phyloP scores from a whole-genome alignment of 2,797 vertebrate genomes.

The Geotrypetes seraphini region DNA sequence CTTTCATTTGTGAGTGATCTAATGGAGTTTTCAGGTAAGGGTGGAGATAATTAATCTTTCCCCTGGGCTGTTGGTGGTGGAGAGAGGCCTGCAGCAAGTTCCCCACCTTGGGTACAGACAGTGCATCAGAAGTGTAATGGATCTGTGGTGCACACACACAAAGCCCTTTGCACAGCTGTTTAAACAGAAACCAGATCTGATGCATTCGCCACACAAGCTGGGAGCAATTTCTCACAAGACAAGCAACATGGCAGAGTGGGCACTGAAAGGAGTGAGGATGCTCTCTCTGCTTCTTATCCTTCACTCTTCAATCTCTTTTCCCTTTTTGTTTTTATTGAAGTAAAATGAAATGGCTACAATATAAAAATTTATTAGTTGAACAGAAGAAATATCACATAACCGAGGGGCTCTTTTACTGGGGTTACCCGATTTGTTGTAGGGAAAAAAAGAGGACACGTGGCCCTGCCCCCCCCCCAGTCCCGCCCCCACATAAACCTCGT shows the following conservation, averaged over 20 bases:
- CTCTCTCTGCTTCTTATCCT: no score
- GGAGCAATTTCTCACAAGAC: not conserved
- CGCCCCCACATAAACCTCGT: no score
- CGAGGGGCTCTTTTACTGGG: no score
- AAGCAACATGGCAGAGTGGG: not conserved
- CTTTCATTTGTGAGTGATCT: conserved; percentile 32
- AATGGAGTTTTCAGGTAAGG: conserved; percentile 39
- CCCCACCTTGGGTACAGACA: conserved; percentile 35
- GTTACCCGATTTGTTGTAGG: no score
- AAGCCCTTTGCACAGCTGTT: conserved; percentile 41
- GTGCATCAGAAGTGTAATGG: conserved; percentile 35
- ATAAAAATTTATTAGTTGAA: no score
- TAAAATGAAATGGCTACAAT: no score
- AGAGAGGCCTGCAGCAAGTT: conserved; percentile 17
- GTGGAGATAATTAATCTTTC: conserved; percentile 40
- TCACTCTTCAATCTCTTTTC: no score
- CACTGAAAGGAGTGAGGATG: not conserved
- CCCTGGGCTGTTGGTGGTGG: conserved; percentile 37
- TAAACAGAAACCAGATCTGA: conserved; percentile 21
- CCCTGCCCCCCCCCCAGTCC: no score
- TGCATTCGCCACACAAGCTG: not conserved
- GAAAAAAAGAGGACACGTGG: no score
- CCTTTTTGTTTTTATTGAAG: no score
- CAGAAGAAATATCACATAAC: no score
- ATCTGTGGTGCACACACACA: conserved; percentile 37